Evolutionary conservation across 2,113 vertebrate species (phyloP), one percentile per base, ranked within the genome.

Genomic region (Strigops habroptila): DNA sequence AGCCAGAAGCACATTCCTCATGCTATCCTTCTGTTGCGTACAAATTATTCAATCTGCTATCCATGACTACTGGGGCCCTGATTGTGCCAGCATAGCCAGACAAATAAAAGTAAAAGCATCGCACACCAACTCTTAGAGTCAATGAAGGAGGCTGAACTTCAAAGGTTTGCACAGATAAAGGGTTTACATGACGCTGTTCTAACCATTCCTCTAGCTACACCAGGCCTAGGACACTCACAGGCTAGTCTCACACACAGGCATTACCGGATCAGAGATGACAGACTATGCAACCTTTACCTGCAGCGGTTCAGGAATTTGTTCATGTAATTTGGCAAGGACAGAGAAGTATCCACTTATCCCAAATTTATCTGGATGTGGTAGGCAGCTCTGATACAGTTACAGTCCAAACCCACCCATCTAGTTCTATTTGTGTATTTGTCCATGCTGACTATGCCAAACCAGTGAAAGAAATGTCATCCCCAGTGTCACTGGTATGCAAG

Each of bases 161-260:
- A 84, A 53, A 89, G 55, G 69, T 89, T 84, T 2, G 3, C 46
- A 44, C 43, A 73, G 81, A 60, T 76, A 51, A 67, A 0, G 2
- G 16, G 10, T 68, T 90, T 80, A 67, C 18, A 55, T 4, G 8
- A 44, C 27, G 48, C 79, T 71, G 10, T 55, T 81, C 73, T 70
- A 78, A 33, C 31, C 51, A 46, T 71, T 74, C 16, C 18, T 39
- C 0, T 0, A 69, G 35, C 69, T 68, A n/a, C 3, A 1, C 2
- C 15, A 39, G 27, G 28, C 24, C 27, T 73, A 31, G 2, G 3
- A 15, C 22, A 25, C 22, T 49, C 57, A 23, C 37, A 46, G 10
- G 17, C 23, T 9, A 55, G 18, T 39, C 39, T 68, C 35, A 60
- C 22, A 15, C 37, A 60, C 5, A 62, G 30, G 18, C 18, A 21